Base-by-base conservation (phyloP, 2,797 vertebrate genomes). In the Crocidura indochinensis region DNA sequence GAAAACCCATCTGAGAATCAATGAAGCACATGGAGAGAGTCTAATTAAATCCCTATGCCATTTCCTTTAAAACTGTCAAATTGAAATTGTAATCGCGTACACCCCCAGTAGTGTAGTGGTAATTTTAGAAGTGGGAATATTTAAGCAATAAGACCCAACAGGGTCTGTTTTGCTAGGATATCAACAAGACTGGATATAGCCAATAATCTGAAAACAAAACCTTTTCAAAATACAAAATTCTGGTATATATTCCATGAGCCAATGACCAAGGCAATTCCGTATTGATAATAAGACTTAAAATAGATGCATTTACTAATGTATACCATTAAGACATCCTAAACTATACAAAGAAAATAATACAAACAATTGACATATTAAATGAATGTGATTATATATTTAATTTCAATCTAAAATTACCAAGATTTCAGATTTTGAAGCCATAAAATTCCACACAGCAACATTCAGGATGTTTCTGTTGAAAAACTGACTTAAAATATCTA, bases 41-140 rank as follows among this genome's bases (percentile, higher is more conserved):
- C 95, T 98, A 97, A 97, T 97, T 97, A 97, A 97, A 96, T 94
- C 94, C 91, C 95, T 95, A 90, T 96, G 95, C 95, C 89, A 93
- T 96, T 97, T 97, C 94, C 97, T 97, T 97, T 97, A 92, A 96
- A 97, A 97, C 87, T 96, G 96, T 96, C 96, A 96, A 93, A 95
- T 92, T 96, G 85, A 93, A 96, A 93, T 96, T 96, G 94, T 95
- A 96, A 95, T 95, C 86, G 74, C 96, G 93, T 96, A 95, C 95
- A 96, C 92, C 92, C 80, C 92, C 91, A 95, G 71, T 91, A 84
- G 95, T 81, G 76, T 84, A 71, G 91, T 12, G 53, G 93, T 94
- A 96, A 96, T 97, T 96, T 97, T 96, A 96, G 93, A 96, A 97
- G 93, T 95, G 88, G 90, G 91, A 91, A 81, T 92, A 95, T 94